Conservation (phyloP, 2,888 invertebrate species). For the Ctena decussata region DNA sequence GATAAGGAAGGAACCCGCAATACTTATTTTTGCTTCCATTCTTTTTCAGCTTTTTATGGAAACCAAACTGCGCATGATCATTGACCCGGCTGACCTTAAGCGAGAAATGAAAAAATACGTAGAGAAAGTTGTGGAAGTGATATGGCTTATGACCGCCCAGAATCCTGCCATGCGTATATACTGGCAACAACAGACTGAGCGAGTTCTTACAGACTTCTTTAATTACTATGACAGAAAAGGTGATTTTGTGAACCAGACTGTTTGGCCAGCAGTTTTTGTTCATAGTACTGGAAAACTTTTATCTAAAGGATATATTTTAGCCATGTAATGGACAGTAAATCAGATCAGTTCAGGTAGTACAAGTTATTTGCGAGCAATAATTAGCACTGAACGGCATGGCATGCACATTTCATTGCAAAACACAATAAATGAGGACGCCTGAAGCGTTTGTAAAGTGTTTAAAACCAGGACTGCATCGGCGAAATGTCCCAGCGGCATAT, state of each 20-base stretch:
- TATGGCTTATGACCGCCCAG: slow-evolving; percentile 59
- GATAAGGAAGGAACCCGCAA: no score
- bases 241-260: slow-evolving; percentile 62
- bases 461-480: no score
- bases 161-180: slow-evolving; percentile 59
- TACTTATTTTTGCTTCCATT: background rate
- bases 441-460: no score
- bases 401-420: no score
- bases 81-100: slow-evolving; percentile 41
- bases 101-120: slow-evolving; percentile 47
- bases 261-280: slow-evolving; percentile 60
- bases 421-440: no score
- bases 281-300: slow-evolving; percentile 56
- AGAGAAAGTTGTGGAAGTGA: slow-evolving; percentile 44
- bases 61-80: slow-evolving; percentile 49
- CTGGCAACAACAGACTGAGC: slow-evolving; percentile 61
- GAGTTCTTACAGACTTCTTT: slow-evolving; percentile 52
- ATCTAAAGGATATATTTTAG: slow-evolving; percentile 46
- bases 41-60: slow-evolving; percentile 60
- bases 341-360: no score
- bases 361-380: no score
- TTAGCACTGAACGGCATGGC: no score
- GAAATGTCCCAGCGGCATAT: no score
- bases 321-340: no score
- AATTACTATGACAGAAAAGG: slow-evolving; percentile 52